These are phyloP conservation scores for Drosophila greeni DNA, from an alignment of 2,888 invertebrate species.

Conservation along the genomic window DNA sequence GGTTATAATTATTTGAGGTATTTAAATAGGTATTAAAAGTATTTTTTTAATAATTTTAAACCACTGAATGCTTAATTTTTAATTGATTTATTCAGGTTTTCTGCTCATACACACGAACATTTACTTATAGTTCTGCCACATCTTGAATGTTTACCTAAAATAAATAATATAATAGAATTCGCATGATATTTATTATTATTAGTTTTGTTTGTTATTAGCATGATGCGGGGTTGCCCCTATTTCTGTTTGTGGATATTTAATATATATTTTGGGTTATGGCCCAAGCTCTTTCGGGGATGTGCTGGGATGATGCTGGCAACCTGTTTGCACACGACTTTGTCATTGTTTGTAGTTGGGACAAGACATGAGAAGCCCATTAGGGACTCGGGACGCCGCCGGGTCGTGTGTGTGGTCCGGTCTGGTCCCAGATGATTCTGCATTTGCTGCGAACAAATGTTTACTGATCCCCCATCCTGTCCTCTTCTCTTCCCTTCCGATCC, in stretches of 20 bases:
- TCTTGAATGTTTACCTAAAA: no score
- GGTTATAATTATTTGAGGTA: background rate
- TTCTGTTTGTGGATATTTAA: background rate
- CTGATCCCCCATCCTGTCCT: slow-evolving; percentile 2
- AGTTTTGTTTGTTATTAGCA: background rate
- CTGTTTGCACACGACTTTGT: slow-evolving; percentile 15
- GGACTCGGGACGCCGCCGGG: background rate
- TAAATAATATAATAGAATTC: background rate
- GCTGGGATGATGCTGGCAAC: slow-evolving; percentile 7
- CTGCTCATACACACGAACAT: no score
- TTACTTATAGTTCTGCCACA: no score
- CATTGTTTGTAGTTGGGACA: slow-evolving; percentile 15
- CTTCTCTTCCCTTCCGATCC: slow-evolving; percentile 7
- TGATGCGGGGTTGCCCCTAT: background rate
- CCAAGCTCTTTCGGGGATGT: background rate
- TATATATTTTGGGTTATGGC: background rate
- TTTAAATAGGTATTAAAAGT: background rate
- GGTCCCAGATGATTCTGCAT: slow-evolving; percentile 5
- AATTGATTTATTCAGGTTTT: no score
- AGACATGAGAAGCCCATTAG: slow-evolving; percentile 28
- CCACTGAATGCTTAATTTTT: background rate
- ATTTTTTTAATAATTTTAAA: background rate
- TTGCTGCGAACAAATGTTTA: slow-evolving; percentile 22
- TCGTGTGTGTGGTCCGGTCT: slow-evolving; percentile 15
- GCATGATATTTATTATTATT: background rate